Base-by-base conservation (phyloP, 1,140 invertebrate species). In the Lethocerus indicus region DNA sequence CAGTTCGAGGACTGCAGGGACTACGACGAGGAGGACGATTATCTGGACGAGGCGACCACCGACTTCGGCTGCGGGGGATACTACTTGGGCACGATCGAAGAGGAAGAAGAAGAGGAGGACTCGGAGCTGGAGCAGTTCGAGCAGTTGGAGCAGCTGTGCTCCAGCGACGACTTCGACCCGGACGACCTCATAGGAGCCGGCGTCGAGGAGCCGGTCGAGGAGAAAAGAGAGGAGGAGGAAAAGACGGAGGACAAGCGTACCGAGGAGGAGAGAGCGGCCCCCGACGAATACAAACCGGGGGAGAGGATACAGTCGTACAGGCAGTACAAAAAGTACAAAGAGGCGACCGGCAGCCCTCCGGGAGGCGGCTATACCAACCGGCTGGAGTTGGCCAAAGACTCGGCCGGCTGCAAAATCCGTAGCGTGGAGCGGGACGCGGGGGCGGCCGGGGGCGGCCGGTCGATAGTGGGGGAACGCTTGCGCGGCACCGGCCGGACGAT, bases 101-200 rank as follows among this genome's bases (percentile, higher is more conserved):
- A 52, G 29, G 51, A 52, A 43, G 51, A 41, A 18, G 51, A 41
- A 37, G 41, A 47, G 16, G 50, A 47, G 21, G 51, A 52, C 23
- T 52, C 51, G 1, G 51, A 52, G 28, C 25, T 52, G 9, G 51
- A 52, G 27, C 46, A 47, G n/a, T 52, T 52, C 39, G 51, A 52
- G 37, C 26, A 45, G 23, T 35, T 52, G 39, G 51, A 52, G 40
- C 45, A 52, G 37, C 21, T 52, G 44, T 52, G 51, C 32, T 25
- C 26, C n/a, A 20, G 21, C 3, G 47, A 48, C n/a, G 41, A 40
- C 21, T 25, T 43, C 23, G 41, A 43, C 14, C 23, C 41, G 7
- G 41, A 23, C 5, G 41, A 43, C 5, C 12, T 21, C 41, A n/a
- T 14, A n/a, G 21, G 26, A 23, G 41, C 21, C 6, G 24, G 26